Base-by-base conservation (phyloP, 2,797 vertebrate species). In the Phoeniculus purpureus region DNA sequence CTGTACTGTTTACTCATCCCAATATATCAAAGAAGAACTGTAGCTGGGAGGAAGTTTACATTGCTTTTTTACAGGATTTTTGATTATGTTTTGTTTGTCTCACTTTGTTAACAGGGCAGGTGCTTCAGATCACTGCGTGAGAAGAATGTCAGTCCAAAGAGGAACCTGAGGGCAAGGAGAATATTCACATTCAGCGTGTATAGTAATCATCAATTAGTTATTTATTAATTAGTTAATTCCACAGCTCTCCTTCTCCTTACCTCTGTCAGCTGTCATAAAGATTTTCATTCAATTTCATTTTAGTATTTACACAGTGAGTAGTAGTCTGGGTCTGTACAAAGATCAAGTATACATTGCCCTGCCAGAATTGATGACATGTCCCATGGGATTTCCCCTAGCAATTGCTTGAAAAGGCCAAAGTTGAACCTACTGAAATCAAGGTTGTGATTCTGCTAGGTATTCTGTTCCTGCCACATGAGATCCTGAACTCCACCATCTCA, bases 21-120 rank as follows among this genome's bases (percentile, higher is more conserved):
- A 1, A 73, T 27, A 15, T n/a, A 31, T 9, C 2, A 2, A 23
- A 43, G 59, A 65, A 51, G n/a, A 83, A 8, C 3, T 0, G 21
- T 14, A 61, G 50, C 17, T 81, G 32, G n/a, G 31, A 75, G 12
- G 59, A 76, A 45, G 23, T 52, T 86, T 84, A 61, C 23, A 8
- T 15, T 62, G 64, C 3, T 4, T 75, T 81, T 85, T 87, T 31
- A 45, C 56, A 52, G 59, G 27, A 21, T 9, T 78, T 64, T 56
- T 72, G 61, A 12, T 58, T 85, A 43, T 16, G 8, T 17, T 77
- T 73, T 54, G 17, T 1, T 82, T 70, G 54, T 16, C 4, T 20
- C 7, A n/a, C 87, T 93, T 78, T 52, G 15, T 87, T 93, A n/a
- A n/a, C 31, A 66, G 62, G 55, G 21, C 48, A 34, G 54, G 54